phyloP scores from a whole-genome alignment of 1,140 invertebrate genomes.

The Heliconius eleuchia region DNA sequence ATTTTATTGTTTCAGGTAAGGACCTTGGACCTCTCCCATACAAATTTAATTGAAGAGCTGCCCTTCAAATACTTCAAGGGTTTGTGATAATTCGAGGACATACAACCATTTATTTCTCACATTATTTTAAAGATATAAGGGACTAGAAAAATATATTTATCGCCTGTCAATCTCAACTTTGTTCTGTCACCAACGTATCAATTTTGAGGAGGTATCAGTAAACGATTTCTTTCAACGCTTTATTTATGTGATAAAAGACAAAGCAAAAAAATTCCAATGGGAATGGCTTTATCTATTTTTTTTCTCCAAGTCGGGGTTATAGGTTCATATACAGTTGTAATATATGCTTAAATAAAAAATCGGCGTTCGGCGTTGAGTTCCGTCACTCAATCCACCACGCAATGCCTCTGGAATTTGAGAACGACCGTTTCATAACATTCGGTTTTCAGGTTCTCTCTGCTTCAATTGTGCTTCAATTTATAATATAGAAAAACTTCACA shows the following conservation, averaged over 20 bases:
- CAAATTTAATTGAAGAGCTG: neutral
- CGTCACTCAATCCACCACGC: too few species aligned
- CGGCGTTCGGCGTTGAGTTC: too few species aligned
- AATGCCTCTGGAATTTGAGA: too few species aligned
- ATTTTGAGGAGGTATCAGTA: neutral
- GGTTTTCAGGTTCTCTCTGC: too few species aligned
- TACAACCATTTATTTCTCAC: neutral
- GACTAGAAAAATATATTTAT: conserved; percentile 4
- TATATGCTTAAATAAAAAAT: too few species aligned
- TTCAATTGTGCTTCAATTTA: too few species aligned
- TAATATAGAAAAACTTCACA: too few species aligned
- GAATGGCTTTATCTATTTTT: neutral
- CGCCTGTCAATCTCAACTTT: conserved; percentile 4
- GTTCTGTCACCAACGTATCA: neutral
- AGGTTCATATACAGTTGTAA: neutral
- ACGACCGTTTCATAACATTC: too few species aligned
- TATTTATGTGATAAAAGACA: neutral
- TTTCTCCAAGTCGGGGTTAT: neutral
- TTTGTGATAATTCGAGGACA: neutral
- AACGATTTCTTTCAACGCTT: conserved; percentile 6
- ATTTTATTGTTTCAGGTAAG: conserved; percentile 6
- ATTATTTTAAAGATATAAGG: neutral
- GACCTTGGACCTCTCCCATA: neutral
- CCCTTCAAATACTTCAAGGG: neutral
- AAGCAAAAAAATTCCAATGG: neutral